Base-by-base conservation (phyloP, 2,113 vertebrate species). In the Cebidichthys violaceus region DNA sequence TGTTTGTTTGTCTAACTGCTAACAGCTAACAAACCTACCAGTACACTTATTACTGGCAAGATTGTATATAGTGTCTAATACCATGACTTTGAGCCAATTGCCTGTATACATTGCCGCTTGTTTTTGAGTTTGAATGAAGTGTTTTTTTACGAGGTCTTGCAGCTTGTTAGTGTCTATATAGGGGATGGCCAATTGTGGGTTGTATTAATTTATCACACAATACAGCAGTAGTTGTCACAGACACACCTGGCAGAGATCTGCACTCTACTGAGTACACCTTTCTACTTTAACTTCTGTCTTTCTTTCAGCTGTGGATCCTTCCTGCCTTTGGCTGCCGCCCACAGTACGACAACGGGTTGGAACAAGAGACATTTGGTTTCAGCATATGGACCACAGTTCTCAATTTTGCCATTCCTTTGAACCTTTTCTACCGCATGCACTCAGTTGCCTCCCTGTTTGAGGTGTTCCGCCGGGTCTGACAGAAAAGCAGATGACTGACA, bases 401-500 rank as follows among this genome's bases (percentile, higher is more conserved):
- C 89, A 99, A 98, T 93, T 96, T 99, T 70, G 97, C 97, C 0
- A 96, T 99, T 92, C 98, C 98, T 39, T 95, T 99, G 83, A 98
- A 96, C 84, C 97, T 99, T 92, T 99, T 99, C 94, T 99, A 99
- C 89, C 96, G 98, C 39, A 99, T 99, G 97, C 98, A 99, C 71
- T 97, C 97, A 60, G 97, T 98, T 41, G 97, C 97, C 79, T 97
- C 97, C 0, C 97, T 99, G 71, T 98, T 99, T 54, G 98, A 99
- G 87, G 97, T 99, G 84, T 98, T 97, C 89, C 95, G 96, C 88
- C 96, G 96, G 89, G 95, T 96, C 71, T 99, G 96, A 96, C 81
- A 17, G 18, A 59, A n/a, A 7, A 73, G 24, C 66, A 31, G 66
- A 71, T 33, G 45, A 79, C 31, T 45, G 81, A 81, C 74, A 47